Evolutionary conservation across 1,140 invertebrate genomes (phyloP), one percentile per base, ranked within the genome.

Genomic region (Oreohelix idahoensis): DNA sequence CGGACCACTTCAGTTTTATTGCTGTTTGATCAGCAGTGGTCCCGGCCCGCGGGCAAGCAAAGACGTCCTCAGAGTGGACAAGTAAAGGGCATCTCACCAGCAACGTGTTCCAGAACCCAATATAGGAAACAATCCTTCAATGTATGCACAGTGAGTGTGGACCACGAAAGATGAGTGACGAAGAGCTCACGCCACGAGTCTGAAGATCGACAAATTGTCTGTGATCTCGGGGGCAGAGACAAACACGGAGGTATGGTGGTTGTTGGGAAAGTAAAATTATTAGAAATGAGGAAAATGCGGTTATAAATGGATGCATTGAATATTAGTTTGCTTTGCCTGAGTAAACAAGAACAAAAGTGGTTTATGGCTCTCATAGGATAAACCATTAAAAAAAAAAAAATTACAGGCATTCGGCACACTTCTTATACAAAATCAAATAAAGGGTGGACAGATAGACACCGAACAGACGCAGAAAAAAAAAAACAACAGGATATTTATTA

Each of bases 1-100:
- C 1, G 38, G 71, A 73, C 36, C 42, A 73, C 71, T 73, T 73
- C 36, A 73, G 36, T 73, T 73, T 45, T 73, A 73, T 73, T 73
- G 38, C 71, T 73, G n/a, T 73, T 73, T 73, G 38, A 39, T 42
- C 71, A 42, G 71, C 15, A 29, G 36, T 42, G 38, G 36, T 45
- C 38, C 10, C 38, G 1, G 71, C 71, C 38, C 13, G 29, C 63
- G 63, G 63, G 63, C 63, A 29, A 29, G 63, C 63, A 32, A 66
- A n/a, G 29, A 32, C 63, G 63, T 35, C n/a, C 32, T 58, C 29
- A 66, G 23, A 58, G 29, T 66, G 63, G 53, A 66, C 17, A 10
- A 32, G 63, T 8, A 66, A 66, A n/a, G 63, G 29, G 29, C 63
- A 66, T 32, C 29, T 66, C 29, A 23, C 8, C 29, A 15, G 53